A percentile compares a stretch with the other conserved stretches of the same genome.
phyloP scores from a whole-genome alignment of 1,140 invertebrate species.

The Thalassaphorura encarpata region DNA sequence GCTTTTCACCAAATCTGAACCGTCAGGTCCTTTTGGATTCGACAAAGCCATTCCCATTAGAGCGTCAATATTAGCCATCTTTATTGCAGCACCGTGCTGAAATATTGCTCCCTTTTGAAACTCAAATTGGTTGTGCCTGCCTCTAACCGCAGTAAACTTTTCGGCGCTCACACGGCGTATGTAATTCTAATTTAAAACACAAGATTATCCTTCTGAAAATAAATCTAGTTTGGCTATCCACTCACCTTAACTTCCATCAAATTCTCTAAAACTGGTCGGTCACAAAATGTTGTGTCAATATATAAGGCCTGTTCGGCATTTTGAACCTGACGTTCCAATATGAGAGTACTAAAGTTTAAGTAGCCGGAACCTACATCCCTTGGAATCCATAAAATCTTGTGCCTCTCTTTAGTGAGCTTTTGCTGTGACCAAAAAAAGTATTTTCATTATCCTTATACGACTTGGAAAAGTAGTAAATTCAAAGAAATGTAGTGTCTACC shows the following conservation, averaged over 20 bases:
- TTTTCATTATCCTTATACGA: background rate
- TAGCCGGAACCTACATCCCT: background rate
- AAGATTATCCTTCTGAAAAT: background rate
- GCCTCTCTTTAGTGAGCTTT: background rate
- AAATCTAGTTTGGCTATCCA: too few species aligned
- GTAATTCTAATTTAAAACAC: background rate
- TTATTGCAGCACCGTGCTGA: conserved; percentile 73
- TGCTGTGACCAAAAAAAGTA: background rate
- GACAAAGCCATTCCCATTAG: conserved; percentile 89
- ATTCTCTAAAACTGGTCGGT: conserved; percentile 15
- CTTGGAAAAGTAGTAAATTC: background rate
- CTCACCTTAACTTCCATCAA: conserved; percentile 29
- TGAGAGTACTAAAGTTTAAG: conserved; percentile 18
- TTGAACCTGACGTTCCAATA: conserved; percentile 10
- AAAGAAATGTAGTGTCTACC: too few species aligned
- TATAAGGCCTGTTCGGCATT: conserved; percentile 15
- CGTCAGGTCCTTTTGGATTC: conserved; percentile 42
- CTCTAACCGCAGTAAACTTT: background rate
- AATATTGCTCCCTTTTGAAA: background rate
- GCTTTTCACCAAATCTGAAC: conserved; percentile 37
- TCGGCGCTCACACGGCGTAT: background rate
- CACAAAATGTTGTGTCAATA: conserved; percentile 27
- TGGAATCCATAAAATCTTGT: background rate
- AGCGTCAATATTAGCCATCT: conserved; percentile 96
- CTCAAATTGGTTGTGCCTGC: conserved; percentile 3